Base-by-base conservation (phyloP, 1,140 invertebrate genomes). In the Scaptomyza pallida region DNA sequence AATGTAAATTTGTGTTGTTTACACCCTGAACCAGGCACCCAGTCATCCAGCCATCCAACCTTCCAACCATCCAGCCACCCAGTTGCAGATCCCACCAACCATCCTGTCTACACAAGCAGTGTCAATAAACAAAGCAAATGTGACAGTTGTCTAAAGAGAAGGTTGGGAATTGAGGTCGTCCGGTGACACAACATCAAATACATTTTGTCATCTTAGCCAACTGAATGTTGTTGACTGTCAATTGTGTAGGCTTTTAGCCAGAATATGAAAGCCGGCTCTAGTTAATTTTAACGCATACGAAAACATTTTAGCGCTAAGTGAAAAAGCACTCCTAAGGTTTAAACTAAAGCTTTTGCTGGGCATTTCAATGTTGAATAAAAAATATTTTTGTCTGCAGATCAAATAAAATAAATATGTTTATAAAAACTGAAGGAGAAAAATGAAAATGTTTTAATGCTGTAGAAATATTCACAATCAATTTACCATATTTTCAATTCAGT, bases 1-100 rank as follows among this genome's bases (percentile, higher is more conserved):
- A 72, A 72, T 72, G 70, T 72, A 68, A 68, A 72, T 68, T 72
- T 47, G n/a, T 60, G 47, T 35, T 68, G 37, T 67, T 43, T 37
- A 65, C 52, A 47, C 65, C 21, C 13, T 48, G 41, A 44, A 9
- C 21, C 43, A 47, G 10, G 26, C 26, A 30, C 9, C 26, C 9
- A 33, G 8, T 19, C 45, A 40, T 21, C 33, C 21, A 23, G 21
- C 21, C 6, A 37, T 12, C 33, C 33, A 55, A 33, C 43, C 17
- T 16, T 17, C 43, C 45, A n/a, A 5, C n/a, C n/a, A 33, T 5
- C 21, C 10, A 26, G 5, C 6, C 23, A 26, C 23, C 23, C 23
- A 26, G 6, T 3, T 26, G 0, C 23, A n/a, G n/a, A 26, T 2
- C n/a, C 17, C 9, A 2, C 0, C 2, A 30, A 16, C 48, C 17